Evolutionary conservation across 2,888 invertebrate genomes (phyloP), one percentile per base, ranked within the genome.

Genomic region (Emmelina monodactyla): DNA sequence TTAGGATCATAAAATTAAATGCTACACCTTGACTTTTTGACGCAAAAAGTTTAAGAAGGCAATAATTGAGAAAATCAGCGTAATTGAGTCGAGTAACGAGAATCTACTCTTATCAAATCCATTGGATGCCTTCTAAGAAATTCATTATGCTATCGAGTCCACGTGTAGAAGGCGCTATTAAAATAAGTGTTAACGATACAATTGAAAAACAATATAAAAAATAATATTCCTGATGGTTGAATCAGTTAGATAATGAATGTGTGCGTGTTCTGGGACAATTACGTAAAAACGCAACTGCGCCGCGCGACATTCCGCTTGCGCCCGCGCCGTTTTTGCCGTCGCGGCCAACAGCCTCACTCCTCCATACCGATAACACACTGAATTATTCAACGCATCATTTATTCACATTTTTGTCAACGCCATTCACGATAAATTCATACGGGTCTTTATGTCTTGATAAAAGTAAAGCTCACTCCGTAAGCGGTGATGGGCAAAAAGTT

Each of bases 361-460:
- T 64, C 71, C 76, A 75, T 75, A 73, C 75, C 72, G 71, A 76
- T 76, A 65, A 55, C 72, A 76, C 78, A 76, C 79, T 79, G 79
- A 71, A 79, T 79, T 61, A 79, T 79, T 79, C 78, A 79, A 63
- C 56, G 57, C 65, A 72, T 67, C 69, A 71, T 73, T 72, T 75
- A 73, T 72, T 76, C 75, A 72, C 75, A 75, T 78, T 79, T 78
- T 79, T 76, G 70, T 71, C 76, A 75, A 75, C 75, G 73, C 76
- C 75, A 69, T 73, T 71, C 67, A 67, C 56, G 61, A 71, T 70
- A 62, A 68, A 76, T 75, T 76, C 73, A 75, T 73, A 72, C 68
- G 63, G 61, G 64, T 70, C 71, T 72, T 76, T 78, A 78, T 75
- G 78, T 78, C 76, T 78, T 76, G 72, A 78, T 79, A 75, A 75